Evolutionary conservation across 2,797 vertebrate genomes (phyloP).

Genomic region (Rhodeus uyekii): DNA sequence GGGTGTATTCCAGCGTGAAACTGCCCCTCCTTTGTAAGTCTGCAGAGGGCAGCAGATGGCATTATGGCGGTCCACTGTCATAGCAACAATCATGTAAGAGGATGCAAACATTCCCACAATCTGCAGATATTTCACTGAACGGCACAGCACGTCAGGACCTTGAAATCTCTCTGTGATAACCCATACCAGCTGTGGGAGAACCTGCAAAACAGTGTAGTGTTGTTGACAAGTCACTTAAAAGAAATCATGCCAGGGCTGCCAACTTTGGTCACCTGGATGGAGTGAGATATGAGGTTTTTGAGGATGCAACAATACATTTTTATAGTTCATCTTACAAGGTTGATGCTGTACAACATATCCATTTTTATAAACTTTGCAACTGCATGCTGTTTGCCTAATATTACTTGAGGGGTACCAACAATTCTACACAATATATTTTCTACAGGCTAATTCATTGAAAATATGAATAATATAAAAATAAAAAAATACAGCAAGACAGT

Average conservation of each 20-base stretch:
- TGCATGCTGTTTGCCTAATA: not conserved
- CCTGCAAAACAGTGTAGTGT: slow-evolving; percentile 72
- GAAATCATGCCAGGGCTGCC: not conserved
- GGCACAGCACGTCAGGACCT: slow-evolving; percentile 89
- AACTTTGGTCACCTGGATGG: not conserved
- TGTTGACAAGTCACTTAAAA: slow-evolving; percentile 6
- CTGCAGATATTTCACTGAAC: slow-evolving; percentile 92
- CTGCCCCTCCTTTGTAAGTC: slow-evolving; percentile 85
- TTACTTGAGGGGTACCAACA: too few species aligned
- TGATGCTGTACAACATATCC: not conserved
- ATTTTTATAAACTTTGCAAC: not conserved
- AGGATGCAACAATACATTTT: not conserved
- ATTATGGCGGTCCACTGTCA: slow-evolving; percentile 94
- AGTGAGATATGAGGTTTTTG: not conserved
- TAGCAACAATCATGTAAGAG: slow-evolving; percentile 93
- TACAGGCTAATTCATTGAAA: too few species aligned
- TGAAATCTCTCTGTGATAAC: slow-evolving; percentile 91
- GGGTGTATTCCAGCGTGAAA: slow-evolving; percentile 81
- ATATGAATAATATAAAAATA: too few species aligned
- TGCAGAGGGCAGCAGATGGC: slow-evolving; percentile 93
- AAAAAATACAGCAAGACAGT: too few species aligned
- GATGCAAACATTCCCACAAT: slow-evolving; percentile 98
- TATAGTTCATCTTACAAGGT: not conserved
- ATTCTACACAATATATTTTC: too few species aligned
- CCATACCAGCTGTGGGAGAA: slow-evolving; percentile 95